These are phyloP conservation scores for Phrynosoma blainvillii DNA, from an alignment of 2,113 vertebrate genomes.

Conservation along the genomic window DNA sequence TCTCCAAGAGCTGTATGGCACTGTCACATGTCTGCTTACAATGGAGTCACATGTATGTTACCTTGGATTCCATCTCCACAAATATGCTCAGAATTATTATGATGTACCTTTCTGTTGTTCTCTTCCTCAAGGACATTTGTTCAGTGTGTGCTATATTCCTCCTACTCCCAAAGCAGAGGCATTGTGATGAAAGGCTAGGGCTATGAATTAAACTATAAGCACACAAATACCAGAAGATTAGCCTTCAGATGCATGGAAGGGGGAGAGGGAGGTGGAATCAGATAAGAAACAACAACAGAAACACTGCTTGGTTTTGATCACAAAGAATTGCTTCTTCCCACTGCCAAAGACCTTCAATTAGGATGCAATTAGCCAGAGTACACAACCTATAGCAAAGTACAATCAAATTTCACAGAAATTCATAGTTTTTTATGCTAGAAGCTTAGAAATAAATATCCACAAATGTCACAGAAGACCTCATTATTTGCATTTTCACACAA, in stretches of 20 bases:
- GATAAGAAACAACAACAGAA: constrained; percentile 26
- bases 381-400: constrained; percentile 1
- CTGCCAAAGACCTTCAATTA: constrained; percentile 27
- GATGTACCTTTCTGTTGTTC: constrained; percentile 37
- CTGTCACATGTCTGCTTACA: background rate
- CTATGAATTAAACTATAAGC: constrained; percentile 39
- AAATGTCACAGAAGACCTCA: background rate
- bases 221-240: constrained; percentile 38
- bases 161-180: background rate
- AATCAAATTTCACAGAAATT: constrained; percentile 9
- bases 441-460: background rate
- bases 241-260: background rate
- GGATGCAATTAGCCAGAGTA: constrained; percentile 16
- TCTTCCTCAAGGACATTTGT: constrained; percentile 47
- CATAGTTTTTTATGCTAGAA: background rate
- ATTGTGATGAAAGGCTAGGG: constrained; percentile 34
- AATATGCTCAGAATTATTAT: constrained; percentile 16
- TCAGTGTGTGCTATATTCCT: constrained; percentile 16
- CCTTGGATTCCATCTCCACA: constrained; percentile 46
- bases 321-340: constrained; percentile 31
- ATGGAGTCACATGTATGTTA: constrained; percentile 3
- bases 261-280: constrained; percentile 22
- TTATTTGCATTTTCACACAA: background rate
- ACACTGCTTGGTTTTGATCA: constrained; percentile 20
- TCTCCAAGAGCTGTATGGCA: background rate